Evolutionary conservation across 2,888 invertebrate species (phyloP).

Genomic region (Oxystoma pomonae): DNA sequence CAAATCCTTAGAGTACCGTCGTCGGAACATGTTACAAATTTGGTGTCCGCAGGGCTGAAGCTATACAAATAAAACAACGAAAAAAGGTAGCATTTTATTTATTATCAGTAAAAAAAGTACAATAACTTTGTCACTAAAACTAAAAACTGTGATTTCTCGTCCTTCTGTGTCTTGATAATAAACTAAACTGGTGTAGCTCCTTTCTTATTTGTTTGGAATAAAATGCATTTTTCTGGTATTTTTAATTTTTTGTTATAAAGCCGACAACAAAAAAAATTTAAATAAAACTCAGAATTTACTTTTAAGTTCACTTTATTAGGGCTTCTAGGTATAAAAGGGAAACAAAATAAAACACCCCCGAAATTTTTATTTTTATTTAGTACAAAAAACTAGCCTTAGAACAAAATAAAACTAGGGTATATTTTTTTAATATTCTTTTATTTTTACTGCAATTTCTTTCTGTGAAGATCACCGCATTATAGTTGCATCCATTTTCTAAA

Average conservation of each 20-base stretch:
- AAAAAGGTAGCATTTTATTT: constrained; percentile 18
- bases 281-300: background rate
- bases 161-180: no score
- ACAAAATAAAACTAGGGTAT: background rate
- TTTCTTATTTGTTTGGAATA: no score
- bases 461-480: no score
- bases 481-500: no score
- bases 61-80: constrained; percentile 50
- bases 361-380: constrained; percentile 31
- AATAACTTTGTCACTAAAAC: constrained; percentile 13
- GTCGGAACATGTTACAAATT: constrained; percentile 99
- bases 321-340: constrained; percentile 19
- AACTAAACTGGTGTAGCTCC: no score
- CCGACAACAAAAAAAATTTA: no score
- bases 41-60: constrained; percentile 98
- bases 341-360: constrained; percentile 39
- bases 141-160: no score
- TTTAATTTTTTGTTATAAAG: no score
- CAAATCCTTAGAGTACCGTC: constrained; percentile 98
- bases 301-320: background rate
- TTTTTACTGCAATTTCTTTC: no score
- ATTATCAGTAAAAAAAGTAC: constrained; percentile 21
- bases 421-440: no score
- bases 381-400: constrained; percentile 19
- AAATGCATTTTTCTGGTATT: no score